A percentile compares a stretch with the other conserved stretches of the same genome.
Conservation (phyloP, 1,140 invertebrate species). For the Lepidotrigona ventralis region DNA sequence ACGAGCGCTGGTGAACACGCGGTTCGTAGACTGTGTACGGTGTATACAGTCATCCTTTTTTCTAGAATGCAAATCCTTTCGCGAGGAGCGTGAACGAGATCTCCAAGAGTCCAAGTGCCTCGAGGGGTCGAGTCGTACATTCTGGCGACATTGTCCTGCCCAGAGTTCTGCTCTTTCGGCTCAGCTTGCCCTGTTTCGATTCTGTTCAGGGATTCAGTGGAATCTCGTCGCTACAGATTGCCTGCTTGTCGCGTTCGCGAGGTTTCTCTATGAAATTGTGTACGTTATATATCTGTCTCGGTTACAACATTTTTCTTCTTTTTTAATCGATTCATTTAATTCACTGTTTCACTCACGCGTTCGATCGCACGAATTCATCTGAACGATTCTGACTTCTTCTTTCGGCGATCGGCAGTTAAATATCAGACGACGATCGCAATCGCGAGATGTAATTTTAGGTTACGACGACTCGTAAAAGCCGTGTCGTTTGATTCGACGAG, state of each 20-base stretch:
- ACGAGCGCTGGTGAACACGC: constrained; percentile 56
- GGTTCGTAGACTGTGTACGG: constrained; percentile 52
- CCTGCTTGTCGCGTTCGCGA: background rate
- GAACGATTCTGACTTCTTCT: too few species aligned
- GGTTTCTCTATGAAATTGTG: too few species aligned
- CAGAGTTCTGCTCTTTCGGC: background rate
- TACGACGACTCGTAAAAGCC: background rate
- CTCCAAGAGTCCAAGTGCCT: constrained; percentile 10
- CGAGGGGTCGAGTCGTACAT: constrained; percentile 42
- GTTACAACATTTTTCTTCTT: too few species aligned
- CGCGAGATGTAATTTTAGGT: background rate
- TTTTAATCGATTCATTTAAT: too few species aligned
- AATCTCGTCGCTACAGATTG: constrained; percentile 30
- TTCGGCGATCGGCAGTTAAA: background rate
- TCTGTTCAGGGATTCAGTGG: background rate
- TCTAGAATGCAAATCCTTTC: constrained; percentile 72
- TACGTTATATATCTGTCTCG: too few species aligned
- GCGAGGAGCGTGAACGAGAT: constrained; percentile 52
- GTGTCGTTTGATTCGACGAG: constrained; percentile 23
- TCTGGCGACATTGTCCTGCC: constrained; percentile 29
- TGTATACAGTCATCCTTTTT: constrained; percentile 62
- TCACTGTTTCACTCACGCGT: background rate
- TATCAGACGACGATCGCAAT: constrained; percentile 12
- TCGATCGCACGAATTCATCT: background rate
- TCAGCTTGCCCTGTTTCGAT: background rate